Base-by-base conservation (phyloP, 2,113 vertebrate species). In the Chrysochloris asiatica region DNA sequence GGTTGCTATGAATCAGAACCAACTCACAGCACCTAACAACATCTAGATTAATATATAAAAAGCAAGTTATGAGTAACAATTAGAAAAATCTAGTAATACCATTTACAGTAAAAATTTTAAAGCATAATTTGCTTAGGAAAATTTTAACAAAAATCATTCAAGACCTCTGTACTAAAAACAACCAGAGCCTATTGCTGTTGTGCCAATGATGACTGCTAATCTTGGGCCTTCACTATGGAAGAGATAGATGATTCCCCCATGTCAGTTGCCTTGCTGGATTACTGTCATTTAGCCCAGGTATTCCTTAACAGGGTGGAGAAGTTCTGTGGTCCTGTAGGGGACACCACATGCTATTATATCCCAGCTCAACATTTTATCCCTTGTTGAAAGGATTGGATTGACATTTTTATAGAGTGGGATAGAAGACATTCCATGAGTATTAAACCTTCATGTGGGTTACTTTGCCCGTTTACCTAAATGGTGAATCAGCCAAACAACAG, bases 381-480 rank as follows among this genome's bases (percentile, higher is more conserved):
- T 36, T 96, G 89, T 0, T 7, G 79, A 28, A 98, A 97, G 94
- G 98, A 98, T 52, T 98, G 98, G 98, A 97, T 98, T 54, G 98
- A 98, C 76, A 97, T 98, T 88, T 98, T 98, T 92, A 96, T 93
- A 89, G 98, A 98, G 98, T 98, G 93, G 98, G 98, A 4, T 98
- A 98, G 98, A 98, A 98, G 94, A 98, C 97, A 0, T 97, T 94
- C 3, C 94, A 95, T 11, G 98, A 98, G 45, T 98, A 98, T 89
- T 98, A 96, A 65, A 98, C 98, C 0, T 98, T 98, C 91, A 93
- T 97, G 97, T 98, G 97, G 97, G 96, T 97, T 33, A 72, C 95
- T 59, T 47, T 96, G 90, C 95, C 97, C 0, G 0, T 13, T 1
- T 80, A 82, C 2, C 0, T 2, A 12, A 72, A 1, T 56, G 38